Evolutionary conservation across 2,113 vertebrate genomes (phyloP), one percentile per base, ranked within the genome.

Genomic region (Regulus satrapa): DNA sequence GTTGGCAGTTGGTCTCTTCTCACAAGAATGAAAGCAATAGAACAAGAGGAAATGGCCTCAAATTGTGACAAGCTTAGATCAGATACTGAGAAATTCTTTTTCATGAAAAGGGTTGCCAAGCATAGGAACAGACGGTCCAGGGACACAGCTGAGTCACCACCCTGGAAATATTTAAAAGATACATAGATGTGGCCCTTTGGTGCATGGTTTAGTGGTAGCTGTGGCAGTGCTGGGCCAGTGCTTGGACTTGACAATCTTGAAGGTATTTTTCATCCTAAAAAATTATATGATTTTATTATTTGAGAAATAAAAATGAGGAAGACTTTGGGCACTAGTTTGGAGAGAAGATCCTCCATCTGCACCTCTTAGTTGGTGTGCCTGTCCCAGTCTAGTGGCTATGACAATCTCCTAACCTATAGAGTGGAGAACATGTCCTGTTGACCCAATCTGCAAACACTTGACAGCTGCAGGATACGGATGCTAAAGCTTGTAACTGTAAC

Each of bases 1-100:
- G 3, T 12, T 0, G 0, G 18, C 34, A 3, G 3, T 54, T 1
- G 0, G 18, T 14, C 34, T 55, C 18, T 69, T 69, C 12, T 69
- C 18, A n/a, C 55, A 41, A 36, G 10, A 32, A 62, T 16, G 19
- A 83, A 62, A 76, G 25, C 34, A 69, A 76, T 10, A 24, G 31
- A 46, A 75, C 17, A 54, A 76, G 29, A 68, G 31, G 15, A 76
- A 76, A 62, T 46, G 31, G 18, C 41, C 48, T 48, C 34, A 55
- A 48, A 62, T 17, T 62, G 31, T 38, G 38, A 41, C 18, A 68
- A 24, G 31, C 49, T 68, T 48, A 62, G 34, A 26, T 48, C 12
- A 55, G 25, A 41, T 24, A 24, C 3, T 32, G 36, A 54, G 34
- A 82, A 54, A 32, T 11, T 32, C n/a, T n/a, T 61, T 17, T 34